Evolutionary conservation across 1,140 invertebrate species (phyloP), one percentile per base, ranked within the genome.

Genomic region (Armadillidium nasatum): DNA sequence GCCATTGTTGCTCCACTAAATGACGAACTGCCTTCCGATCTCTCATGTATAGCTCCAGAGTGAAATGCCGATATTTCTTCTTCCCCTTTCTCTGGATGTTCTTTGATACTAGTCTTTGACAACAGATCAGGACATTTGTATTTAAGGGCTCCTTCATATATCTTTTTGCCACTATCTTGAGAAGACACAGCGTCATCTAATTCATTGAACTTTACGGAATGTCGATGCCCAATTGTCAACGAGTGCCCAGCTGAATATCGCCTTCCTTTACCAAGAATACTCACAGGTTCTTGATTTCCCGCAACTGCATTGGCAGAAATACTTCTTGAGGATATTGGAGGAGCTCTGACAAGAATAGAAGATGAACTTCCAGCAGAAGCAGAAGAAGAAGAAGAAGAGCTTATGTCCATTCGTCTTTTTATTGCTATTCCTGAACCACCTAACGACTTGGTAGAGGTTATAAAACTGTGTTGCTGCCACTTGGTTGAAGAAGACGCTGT

Each of bases 171-270:
- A 45, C 33, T 44, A 19, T 74, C 72, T 13, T 43, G 66, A 66
- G 66, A 66, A 11, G 23, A 60, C 0, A 7, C 46, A 66, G 43
- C 22, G 45, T 74, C 72, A 3, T 78, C 73, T 9, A 76, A 74
- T 72, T 80, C 76, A 7, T 70, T 69, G 66, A 78, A 80, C 74
- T 80, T 80, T 71, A 80, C 79, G n/a, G 70, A 77, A 66, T 78
- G 79, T 60, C 76, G 72, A 4, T 74, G 77, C 23, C 79, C 77
- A n/a, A 45, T 67, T 6, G 79, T 67, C 44, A 69, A 75, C 15
- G 68, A 71, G 68, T 11, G 76, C 72, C 33, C 69, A 43, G 21
- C 60, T 7, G 79, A 80, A 75, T 78, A 67, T 68, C 77, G 76
- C 45, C 75, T 75, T 22, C 76, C 77, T 72, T 78, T 80, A 11